Base-by-base conservation (phyloP, 35 echinoderm and acorn worm genomes). In the Apostichopus japonicus region DNA sequence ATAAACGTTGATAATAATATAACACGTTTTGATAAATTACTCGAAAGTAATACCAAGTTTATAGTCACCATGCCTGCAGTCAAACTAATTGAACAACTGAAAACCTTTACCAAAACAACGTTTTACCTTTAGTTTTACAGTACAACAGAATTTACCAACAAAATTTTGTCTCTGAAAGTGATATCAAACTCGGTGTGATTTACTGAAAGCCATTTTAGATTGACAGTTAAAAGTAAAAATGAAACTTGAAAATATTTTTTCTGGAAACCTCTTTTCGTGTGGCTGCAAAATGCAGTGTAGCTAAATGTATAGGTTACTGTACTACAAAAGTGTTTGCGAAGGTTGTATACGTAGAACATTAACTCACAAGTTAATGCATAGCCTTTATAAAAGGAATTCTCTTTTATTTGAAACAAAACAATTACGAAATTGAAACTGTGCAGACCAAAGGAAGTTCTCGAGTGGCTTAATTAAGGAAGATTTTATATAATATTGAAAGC, bases 401-500 rank as follows among this genome's bases (percentile, higher is more conserved):
- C 70, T 73, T 73, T 17, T 73, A 21, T 21, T 24, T 10, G 81
- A 84, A 84, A 84, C 81, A 84, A 84, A 84, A 84, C 81, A 84
- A 84, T 84, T 57, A 58, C 81, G 81, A 84, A 84, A 84, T 55
- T 84, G 81, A 84, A 84, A 84, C 33, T 44, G 33, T 44, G 81
- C 54, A 75, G 71, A 75, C n/a, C 71, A 1, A 75, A 75, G 71
- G 71, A 75, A 75, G 71, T 19, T 75, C 71, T 75, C 71, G 71
- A 75, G 71, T 75, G 71, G 71, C 22, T 75, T 75, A 75, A 75
- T 75, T 75, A 75, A 75, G 71, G 71, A 75, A 75, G 71, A 75
- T 75, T 75, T n/a, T 75, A 75, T 19, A 75, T 57, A 84, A 58
- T 84, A 84, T 58, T 84, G 81, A 84, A 84, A 84, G 81, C 81